Base-by-base conservation (phyloP, 2,888 invertebrate species). In the Hydropsyche betteni region DNA sequence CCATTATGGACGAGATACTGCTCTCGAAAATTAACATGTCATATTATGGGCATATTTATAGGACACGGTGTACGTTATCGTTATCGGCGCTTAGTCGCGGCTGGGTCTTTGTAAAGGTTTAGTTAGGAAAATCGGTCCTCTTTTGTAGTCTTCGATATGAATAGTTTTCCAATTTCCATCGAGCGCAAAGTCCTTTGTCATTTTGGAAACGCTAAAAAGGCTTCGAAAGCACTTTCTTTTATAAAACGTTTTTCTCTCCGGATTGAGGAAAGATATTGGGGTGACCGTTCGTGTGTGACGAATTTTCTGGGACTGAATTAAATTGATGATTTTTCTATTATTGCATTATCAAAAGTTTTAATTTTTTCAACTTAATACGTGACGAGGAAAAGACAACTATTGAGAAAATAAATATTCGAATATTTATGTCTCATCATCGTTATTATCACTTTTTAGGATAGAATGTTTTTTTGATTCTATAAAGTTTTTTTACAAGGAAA, bases 91-190 rank as follows among this genome's bases (percentile, higher is more conserved):
- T 34, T 33, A 70, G 33, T 24, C 10, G 14, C 44, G 7, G 44
- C 34, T 2, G 36, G 36, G 58, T 38, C 72, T 72, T 72, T 72
- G 72, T 72, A 72, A 58, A 36, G 61, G 55, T 72, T 72, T 72
- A 72, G 72, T 72, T 8, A 55, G 16, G 61, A 72, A 72, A 72
- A 72, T 72, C 72, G 72, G 8, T 38, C 44, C 58, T 61, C 58
- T 72, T 72, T 72, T 72, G 72, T 72, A 72, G 33, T 24, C 52
- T 50, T 52, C 52, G 34, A 12, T 36, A 12, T 72, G 33, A 58
- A 72, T 72, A 72, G 72, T 72, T 72, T 72, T 72, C 72, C 58
- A 72, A 72, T 72, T 72, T 72, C 34, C 70, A 72, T 58, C 72
- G 55, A 71, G 53, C 16, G 61, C 10, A 33, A 61, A 58, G 24